A percentile compares a stretch with the other conserved stretches of the same genome.
Evolutionary conservation across 1,140 invertebrate species (phyloP).

Genomic region (Polypedilum vanderplanki): DNA sequence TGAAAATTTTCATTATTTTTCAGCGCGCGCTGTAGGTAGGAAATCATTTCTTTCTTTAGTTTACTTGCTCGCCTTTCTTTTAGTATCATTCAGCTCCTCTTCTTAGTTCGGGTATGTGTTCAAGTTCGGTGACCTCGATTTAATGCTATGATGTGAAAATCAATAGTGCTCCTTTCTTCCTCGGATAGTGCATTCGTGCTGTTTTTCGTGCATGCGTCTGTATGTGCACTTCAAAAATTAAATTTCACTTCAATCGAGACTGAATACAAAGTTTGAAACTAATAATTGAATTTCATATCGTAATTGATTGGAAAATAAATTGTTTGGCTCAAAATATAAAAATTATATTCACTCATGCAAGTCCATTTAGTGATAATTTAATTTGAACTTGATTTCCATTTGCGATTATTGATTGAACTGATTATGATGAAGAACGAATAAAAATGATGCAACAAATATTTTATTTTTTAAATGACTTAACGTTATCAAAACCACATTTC

Average conservation of each 20-base stretch:
- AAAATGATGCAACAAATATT: not conserved
- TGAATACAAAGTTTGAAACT: not conserved
- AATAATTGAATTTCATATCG: not conserved
- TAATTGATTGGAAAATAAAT: not conserved
- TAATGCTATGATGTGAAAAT: conserved; percentile 7
- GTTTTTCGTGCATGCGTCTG: not conserved
- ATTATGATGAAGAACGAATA: not conserved
- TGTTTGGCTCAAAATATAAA: not conserved
- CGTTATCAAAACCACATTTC: not conserved
- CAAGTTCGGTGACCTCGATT: conserved; percentile 10
- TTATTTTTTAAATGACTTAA: not conserved
- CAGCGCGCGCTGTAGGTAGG: not conserved
- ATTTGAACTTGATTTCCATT: conserved; percentile 6
- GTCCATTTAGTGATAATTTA: conserved; percentile 12
- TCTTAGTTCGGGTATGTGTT: not conserved
- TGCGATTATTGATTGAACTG: not conserved
- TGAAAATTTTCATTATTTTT: not conserved
- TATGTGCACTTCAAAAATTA: not conserved
- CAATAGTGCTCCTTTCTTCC: conserved; percentile 11
- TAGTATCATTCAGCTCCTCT: not conserved
- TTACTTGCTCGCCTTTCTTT: not conserved
- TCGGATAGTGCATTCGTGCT: conserved; percentile 2
- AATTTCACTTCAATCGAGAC: not conserved
- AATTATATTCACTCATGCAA: not conserved
- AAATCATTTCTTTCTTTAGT: not conserved